Percentiles rank a stretch among this genome's conserved stretches.
Evolutionary conservation across 37 sponge, comb jelly and placozoan genomes (phyloP).

Genomic region (Amphimedon queenslandica): DNA sequence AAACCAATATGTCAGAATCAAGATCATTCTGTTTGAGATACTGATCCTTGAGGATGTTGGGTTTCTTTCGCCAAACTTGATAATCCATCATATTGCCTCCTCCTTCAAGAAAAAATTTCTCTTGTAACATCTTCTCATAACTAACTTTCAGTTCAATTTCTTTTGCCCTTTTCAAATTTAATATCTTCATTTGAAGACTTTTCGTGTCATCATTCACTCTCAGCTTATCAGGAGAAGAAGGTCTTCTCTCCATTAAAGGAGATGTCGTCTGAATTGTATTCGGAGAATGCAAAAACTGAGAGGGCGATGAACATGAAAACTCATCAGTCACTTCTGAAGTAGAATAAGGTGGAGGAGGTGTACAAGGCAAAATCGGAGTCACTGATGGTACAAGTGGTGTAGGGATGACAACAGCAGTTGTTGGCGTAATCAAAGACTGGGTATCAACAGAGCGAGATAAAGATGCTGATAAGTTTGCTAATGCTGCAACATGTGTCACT

Average conservation of each 20-base stretch:
- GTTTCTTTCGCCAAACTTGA: conserved; percentile 73
- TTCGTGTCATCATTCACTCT: not conserved
- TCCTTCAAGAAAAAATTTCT: conserved; percentile 84
- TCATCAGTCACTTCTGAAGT: conserved; percentile 9
- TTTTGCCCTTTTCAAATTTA: conserved; percentile 12
- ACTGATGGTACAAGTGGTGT: not conserved
- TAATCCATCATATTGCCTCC: conserved; percentile 87
- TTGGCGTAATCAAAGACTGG: not conserved
- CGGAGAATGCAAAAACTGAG: conserved; percentile 60
- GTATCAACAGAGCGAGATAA: not conserved
- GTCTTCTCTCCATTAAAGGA: not conserved
- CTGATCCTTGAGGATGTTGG: conserved; percentile 64
- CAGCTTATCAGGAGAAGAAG: not conserved
- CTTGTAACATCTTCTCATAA: conserved; percentile 56
- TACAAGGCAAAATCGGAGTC: not conserved
- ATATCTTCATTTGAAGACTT: conserved; percentile 8
- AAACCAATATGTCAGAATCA: conserved; percentile 14
- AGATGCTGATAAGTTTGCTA: conserved; percentile 12
- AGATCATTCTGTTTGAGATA: conserved; percentile 63
- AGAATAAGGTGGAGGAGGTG: conserved; percentile 42
- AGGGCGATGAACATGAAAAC: conserved; percentile 50
- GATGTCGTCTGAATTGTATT: conserved; percentile 12
- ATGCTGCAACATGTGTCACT: not conserved
- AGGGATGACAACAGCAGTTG: not conserved
- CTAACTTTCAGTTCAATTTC: conserved; percentile 29